phyloP scores from a whole-genome alignment of 2,113 vertebrate species.

The Acanthisitta chloris region DNA sequence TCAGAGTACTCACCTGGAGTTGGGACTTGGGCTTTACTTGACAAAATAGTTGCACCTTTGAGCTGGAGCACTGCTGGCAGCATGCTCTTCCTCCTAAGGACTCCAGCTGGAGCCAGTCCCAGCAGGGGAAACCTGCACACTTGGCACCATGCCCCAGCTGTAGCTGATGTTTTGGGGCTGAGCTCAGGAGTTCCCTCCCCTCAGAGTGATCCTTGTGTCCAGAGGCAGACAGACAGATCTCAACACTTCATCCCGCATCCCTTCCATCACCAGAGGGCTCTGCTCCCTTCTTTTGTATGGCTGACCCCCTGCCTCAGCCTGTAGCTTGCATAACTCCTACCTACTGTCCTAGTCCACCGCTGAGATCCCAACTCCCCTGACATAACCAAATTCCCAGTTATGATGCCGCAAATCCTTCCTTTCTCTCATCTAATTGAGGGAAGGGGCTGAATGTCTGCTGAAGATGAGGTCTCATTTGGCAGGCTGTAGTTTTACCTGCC shows the following conservation, averaged over 20 bases:
- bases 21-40: background rate
- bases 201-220: background rate
- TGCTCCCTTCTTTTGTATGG: background rate
- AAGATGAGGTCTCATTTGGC: background rate
- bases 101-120: background rate
- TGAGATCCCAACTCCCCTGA: background rate
- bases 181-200: background rate
- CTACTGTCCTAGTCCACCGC: background rate
- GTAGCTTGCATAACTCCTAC: accelerated
- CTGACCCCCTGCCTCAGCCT: background rate
- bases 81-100: background rate
- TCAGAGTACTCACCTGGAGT: background rate
- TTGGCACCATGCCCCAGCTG: background rate
- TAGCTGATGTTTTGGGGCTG: background rate
- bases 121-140: background rate
- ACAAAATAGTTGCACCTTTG: background rate
- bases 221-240: background rate
- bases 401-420: background rate
- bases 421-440: background rate
- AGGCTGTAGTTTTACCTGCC: background rate
- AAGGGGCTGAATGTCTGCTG: background rate
- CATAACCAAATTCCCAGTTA: background rate
- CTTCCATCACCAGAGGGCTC: background rate
- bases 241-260: background rate
- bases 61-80: background rate